phyloP scores from a whole-genome alignment of 2,888 invertebrate species.

The Sympetrum striolatum region DNA sequence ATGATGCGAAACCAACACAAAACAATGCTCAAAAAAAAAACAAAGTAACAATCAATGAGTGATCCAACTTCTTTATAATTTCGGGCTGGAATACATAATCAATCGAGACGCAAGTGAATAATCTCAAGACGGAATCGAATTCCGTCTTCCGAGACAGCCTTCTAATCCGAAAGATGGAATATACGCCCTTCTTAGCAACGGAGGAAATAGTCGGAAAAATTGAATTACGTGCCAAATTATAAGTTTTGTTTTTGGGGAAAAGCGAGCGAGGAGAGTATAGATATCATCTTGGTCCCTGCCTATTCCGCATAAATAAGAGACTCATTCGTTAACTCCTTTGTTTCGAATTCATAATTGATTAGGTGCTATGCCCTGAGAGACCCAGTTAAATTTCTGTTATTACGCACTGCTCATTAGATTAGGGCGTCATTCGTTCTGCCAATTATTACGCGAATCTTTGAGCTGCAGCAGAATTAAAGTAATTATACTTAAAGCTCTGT shows the following conservation, averaged over 20 bases:
- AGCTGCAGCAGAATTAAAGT: neutral
- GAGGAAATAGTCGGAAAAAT: neutral
- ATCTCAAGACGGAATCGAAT: neutral
- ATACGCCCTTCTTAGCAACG: neutral
- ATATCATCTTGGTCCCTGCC: neutral
- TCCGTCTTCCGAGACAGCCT: neutral
- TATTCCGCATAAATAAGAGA: neutral
- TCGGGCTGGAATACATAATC: too few species aligned
- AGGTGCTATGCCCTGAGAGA: neutral
- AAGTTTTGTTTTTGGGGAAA: neutral
- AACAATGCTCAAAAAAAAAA: too few species aligned
- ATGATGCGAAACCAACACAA: too few species aligned
- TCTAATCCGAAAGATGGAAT: neutral
- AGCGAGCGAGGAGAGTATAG: neutral
- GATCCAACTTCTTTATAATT: too few species aligned
- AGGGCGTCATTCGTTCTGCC: neutral
- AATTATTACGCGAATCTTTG: neutral
- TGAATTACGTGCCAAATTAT: neutral
- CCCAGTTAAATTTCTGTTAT: neutral
- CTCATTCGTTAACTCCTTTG: neutral
- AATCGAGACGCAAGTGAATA: neutral
- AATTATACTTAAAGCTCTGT: neutral
- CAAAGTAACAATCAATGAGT: too few species aligned
- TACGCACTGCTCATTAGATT: neutral
- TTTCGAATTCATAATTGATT: neutral